Evolutionary conservation across 2,888 invertebrate species (phyloP), one percentile per base, ranked within the genome.

Genomic region (Orthosia cruda): DNA sequence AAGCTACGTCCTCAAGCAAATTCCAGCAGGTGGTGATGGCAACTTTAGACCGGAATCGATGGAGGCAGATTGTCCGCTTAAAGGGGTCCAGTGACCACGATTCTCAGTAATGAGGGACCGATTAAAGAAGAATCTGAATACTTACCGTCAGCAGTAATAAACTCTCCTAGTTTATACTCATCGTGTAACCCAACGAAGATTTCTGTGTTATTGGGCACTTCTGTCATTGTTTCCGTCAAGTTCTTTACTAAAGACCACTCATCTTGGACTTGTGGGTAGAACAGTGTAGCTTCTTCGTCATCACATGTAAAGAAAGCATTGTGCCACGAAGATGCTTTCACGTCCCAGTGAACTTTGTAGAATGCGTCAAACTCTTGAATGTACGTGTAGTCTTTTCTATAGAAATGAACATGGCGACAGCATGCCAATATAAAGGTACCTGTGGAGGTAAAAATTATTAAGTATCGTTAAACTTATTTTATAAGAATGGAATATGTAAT

Each of bases 141-240:
- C 87, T 81, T 88, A 93, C 93, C 93, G 65, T 93, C 90, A 69
- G 91, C 83, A 12, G 92, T 92, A 0, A 93, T 80, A 45, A 90
- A 92, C 54, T 93, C 89, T 40, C 91, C 92, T 7, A 90, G 16
- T 0, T 86, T 81, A 66, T 88, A 91, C 58, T 90, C 87, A 63
- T 92, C 90, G 32, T 91, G 91, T 1, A 91, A 81, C 0, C 92
- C 93, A 12, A 93, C 87, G 26, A 88, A 91, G 32, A 92, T 88
- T 2, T 89, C 88, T 0, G 90, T 86, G 0, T 80, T 75, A 70
- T 91, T 92, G 0, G 82, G 86, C 3, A 57, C 11, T 26, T 70
- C 74, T 5, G n/a, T 32, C 68, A 88, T 81, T 5, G 68, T 54
- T 0, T 77, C 55, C 0, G 84, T 83, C 16, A 91, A 70, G 1